Conservation (phyloP, 2,113 vertebrate genomes). For the Spermophilus dauricus region DNA sequence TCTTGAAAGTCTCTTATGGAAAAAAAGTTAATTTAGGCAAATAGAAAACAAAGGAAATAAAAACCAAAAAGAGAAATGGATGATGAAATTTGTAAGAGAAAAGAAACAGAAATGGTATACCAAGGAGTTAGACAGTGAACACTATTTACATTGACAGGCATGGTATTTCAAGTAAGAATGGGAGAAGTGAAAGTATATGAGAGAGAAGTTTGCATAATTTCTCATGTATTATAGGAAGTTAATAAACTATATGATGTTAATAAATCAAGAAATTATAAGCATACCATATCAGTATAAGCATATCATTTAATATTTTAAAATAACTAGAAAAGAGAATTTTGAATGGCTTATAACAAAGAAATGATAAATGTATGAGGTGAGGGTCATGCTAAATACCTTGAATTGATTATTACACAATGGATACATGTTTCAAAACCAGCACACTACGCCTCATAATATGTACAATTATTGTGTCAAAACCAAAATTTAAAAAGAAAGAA, state of each 20-base stretch:
- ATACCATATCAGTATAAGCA: neutral
- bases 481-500: neutral
- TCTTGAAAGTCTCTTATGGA: neutral
- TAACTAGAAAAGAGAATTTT: neutral
- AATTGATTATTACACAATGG: neutral
- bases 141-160: neutral
- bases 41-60: slow-evolving; percentile 39
- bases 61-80: neutral
- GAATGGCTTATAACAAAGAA: neutral
- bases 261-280: slow-evolving; percentile 30
- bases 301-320: neutral
- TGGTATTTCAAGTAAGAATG: slow-evolving; percentile 22
- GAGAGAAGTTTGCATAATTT: neutral
- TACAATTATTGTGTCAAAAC: neutral
- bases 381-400: neutral
- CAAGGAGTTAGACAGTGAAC: neutral
- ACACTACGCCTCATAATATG: neutral
- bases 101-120: neutral
- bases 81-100: neutral
- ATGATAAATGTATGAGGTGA: neutral
- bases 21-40: neutral
- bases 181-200: neutral
- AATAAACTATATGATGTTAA: neutral
- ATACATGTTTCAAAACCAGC: neutral
- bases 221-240: neutral